These are phyloP conservation scores for Platycnemis pennipes DNA, from an alignment of 2,888 invertebrate genomes.

Conservation along the genomic window DNA sequence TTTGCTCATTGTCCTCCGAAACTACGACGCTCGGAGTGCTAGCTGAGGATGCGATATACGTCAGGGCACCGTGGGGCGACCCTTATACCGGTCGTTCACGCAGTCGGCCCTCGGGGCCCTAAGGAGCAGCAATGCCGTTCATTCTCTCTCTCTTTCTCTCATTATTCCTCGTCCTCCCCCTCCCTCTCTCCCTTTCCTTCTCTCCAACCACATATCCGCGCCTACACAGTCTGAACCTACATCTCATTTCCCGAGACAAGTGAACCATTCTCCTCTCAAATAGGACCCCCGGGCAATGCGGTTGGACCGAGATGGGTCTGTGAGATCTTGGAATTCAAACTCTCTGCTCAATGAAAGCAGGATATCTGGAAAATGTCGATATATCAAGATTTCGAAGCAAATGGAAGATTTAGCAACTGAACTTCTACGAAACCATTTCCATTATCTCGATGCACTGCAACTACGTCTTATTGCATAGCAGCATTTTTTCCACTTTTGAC, in stretches of 20 bases:
- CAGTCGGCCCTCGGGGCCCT: not conserved
- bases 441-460: too few species aligned
- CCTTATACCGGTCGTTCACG: not conserved
- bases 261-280: constrained; percentile 21
- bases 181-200: not conserved
- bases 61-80: not conserved
- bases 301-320: not conserved
- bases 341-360: not conserved
- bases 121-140: not conserved
- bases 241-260: constrained; percentile 65
- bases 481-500: not conserved
- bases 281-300: constrained; percentile 40
- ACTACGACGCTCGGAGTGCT: not conserved
- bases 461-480: too few species aligned
- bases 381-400: not conserved
- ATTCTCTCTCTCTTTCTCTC: not conserved
- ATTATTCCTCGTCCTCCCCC: not conserved
- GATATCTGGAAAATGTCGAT: not conserved
- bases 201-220: not conserved
- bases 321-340: not conserved
- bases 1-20: not conserved
- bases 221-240: not conserved
- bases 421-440: too few species aligned
- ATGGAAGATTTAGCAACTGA: not conserved
- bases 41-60: not conserved